These are phyloP conservation scores for Leucosticte australis DNA, from an alignment of 2,113 vertebrate species.

Conservation along the genomic window DNA sequence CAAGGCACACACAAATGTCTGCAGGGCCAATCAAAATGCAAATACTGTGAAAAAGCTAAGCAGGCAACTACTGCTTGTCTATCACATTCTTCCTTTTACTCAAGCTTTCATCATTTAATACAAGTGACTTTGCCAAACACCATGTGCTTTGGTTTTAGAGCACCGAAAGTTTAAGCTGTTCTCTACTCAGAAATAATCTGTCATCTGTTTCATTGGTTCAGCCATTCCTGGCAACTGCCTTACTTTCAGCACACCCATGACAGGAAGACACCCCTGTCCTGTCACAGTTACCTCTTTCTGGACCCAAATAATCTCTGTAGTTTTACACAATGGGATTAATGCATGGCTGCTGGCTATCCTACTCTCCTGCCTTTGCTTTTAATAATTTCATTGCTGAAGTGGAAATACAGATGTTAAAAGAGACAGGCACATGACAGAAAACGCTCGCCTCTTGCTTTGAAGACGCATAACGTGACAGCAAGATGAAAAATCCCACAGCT, in stretches of 20 bases:
- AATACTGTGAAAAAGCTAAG: not conserved
- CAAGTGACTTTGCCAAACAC: not conserved
- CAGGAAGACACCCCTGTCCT: not conserved
- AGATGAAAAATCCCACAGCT: not conserved
- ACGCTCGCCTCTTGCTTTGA: not conserved
- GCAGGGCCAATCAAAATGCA: not conserved
- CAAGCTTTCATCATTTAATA: not conserved
- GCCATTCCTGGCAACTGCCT: not conserved
- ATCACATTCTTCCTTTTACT: not conserved
- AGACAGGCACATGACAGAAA: not conserved
- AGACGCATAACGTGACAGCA: accelerated
- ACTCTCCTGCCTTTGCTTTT: not conserved
- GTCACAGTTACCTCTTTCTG: not conserved
- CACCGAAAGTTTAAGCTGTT: not conserved
- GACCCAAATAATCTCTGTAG: not conserved
- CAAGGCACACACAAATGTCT: not conserved
- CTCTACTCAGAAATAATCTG: not conserved
- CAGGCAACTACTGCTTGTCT: not conserved
- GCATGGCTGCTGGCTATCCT: not conserved
- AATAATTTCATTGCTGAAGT: not conserved
- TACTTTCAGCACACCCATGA: not conserved
- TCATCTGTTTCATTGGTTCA: not conserved
- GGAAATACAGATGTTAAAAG: not conserved
- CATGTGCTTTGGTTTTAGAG: not conserved
- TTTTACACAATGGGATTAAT: not conserved